Base-by-base conservation (phyloP, 2,888 invertebrate genomes). In the Rapana venosa region DNA sequence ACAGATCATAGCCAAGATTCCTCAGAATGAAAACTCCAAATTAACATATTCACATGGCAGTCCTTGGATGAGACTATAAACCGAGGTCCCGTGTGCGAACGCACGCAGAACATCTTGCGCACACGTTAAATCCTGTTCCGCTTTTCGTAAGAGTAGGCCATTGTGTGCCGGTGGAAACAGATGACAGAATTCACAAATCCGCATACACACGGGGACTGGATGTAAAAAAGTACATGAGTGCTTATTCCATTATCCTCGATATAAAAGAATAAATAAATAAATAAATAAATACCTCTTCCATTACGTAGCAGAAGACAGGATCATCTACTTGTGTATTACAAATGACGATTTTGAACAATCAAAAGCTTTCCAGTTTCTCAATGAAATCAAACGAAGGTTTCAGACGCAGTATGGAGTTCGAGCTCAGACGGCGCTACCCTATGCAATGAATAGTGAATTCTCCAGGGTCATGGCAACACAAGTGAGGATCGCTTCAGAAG, bases 371-470 rank as follows among this genome's bases (percentile, higher is more conserved):
- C 96, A 98, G 36, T 99, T 98, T 96, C 97, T 99, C 30, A 97
- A 98, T 96, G 99, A 99, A 96, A 97, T 99, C 83, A 98, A 98
- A 91, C 93, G 94, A 91, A 96, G 95, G 96, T 99, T 99, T 95
- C 97, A 97, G 94, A 97, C 97, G 79, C 97, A 98, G 35, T 99
- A 98, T 97, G 98, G 98, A 0, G 97, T 97, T 22, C 97, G 97
- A 93, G 98, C 98, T 22, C 97, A 98, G 92, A 98, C 98, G 58
- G 99, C 99, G 66, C 97, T 99, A 92, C 98, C 99, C 0, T 99
- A 98, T 97, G 98, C 98, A 0, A 98, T 99, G 98, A 99, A 99
- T 96, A 97, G 98, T 89, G 99, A 99, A 96, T 99, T 99, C 96
- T 97, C 98, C 0, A 97, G 97, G 93, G 97, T 98, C 56, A 96